Evolutionary conservation across 2,888 invertebrate species (phyloP).

Genomic region (Allygus modestus): DNA sequence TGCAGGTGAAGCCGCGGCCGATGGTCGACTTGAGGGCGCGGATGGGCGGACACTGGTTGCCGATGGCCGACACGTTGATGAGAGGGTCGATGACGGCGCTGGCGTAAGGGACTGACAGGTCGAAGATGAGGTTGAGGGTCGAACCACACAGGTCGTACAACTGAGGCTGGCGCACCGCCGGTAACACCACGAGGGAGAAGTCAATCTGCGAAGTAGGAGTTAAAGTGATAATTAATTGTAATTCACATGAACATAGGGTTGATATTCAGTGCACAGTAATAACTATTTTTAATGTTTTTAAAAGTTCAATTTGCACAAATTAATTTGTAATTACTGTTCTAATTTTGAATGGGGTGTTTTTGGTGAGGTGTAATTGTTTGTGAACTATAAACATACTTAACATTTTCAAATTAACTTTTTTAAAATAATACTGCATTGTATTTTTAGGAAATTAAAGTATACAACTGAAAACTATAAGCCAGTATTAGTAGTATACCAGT

Average conservation of each 20-base stretch:
- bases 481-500: too few species aligned
- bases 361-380: too few species aligned
- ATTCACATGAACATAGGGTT: not conserved
- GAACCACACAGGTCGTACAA: constrained; percentile 97
- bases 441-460: too few species aligned
- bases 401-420: too few species aligned
- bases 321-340: too few species aligned
- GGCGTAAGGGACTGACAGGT: constrained; percentile 94
- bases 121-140: constrained; percentile 94
- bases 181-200: constrained; percentile 91
- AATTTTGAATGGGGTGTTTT: too few species aligned
- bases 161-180: constrained; percentile 92
- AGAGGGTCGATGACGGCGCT: constrained; percentile 93
- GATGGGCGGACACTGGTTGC: constrained; percentile 94
- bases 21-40: constrained; percentile 91
- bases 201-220: constrained; percentile 84
- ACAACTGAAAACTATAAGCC: too few species aligned
- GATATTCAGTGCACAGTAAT: too few species aligned
- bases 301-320: too few species aligned
- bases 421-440: too few species aligned
- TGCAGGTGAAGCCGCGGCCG: constrained; percentile 94
- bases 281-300: too few species aligned
- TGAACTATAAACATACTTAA: too few species aligned
- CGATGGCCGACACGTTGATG: constrained; percentile 92
- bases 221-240: not conserved